Conservation (phyloP, 2,113 vertebrate genomes). For the Alces alces region DNA sequence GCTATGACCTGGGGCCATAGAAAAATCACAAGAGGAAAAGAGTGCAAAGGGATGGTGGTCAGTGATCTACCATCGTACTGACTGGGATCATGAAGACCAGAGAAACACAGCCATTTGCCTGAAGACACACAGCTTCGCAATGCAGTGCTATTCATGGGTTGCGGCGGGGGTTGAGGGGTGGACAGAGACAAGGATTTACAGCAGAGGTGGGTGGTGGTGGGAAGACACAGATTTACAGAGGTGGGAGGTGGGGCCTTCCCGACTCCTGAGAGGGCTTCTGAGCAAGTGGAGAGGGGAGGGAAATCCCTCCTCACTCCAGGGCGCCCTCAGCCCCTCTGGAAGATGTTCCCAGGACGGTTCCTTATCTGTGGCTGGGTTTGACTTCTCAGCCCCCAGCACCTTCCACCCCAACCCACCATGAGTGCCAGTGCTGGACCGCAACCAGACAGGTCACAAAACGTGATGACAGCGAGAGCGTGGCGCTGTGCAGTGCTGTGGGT, state of each 20-base stretch:
- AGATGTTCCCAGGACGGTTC: neutral
- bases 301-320: neutral
- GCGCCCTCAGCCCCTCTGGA: neutral
- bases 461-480: neutral
- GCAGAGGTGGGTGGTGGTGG: accelerated
- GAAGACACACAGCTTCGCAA: neutral
- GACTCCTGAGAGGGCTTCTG: neutral
- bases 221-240: neutral
- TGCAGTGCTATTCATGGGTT: neutral
- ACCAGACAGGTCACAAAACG: neutral
- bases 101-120: neutral
- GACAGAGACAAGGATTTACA: neutral
- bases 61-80: neutral
- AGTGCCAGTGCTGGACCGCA: neutral
- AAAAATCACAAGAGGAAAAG: neutral
- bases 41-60: neutral
- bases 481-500: neutral
- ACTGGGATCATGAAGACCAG: neutral
- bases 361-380: neutral
- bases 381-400: neutral
- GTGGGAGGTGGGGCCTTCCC: neutral
- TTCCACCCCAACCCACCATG: neutral
- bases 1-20: neutral
- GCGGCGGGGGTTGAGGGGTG: accelerated
- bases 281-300: accelerated